phyloP scores from a whole-genome alignment of 2,888 invertebrate genomes.

The Penaeus monodon region DNA sequence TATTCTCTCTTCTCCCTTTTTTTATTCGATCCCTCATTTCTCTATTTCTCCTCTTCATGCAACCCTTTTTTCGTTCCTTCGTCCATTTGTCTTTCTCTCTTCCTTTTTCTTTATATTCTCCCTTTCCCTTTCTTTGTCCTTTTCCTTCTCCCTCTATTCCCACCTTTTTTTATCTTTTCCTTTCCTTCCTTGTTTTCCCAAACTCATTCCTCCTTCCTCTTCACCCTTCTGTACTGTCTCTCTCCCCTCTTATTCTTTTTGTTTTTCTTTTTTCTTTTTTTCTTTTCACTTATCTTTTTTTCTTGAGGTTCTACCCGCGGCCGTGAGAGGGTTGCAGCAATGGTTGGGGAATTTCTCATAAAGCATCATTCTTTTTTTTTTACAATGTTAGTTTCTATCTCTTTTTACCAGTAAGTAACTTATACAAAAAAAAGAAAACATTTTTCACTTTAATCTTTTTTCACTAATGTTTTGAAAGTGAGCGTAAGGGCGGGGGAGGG shows the following conservation, averaged over 20 bases:
- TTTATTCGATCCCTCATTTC: neutral
- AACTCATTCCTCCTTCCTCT: neutral
- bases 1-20: neutral
- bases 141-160: neutral
- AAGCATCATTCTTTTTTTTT: neutral
- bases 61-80: neutral
- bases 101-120: neutral
- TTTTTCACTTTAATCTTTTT: neutral
- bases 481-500: neutral
- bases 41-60: neutral
- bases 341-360: neutral
- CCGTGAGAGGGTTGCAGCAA: too few species aligned
- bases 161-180: neutral
- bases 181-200: slow-evolving; percentile 3
- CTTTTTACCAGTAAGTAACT: neutral
- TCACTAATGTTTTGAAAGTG: neutral
- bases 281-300: neutral
- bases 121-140: neutral
- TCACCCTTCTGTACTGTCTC: neutral
- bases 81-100: neutral
- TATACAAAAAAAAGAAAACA: too few species aligned
- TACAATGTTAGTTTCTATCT: neutral
- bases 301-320: neutral
- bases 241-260: neutral
- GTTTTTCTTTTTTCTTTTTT: slow-evolving; percentile 4